Conservation (phyloP, 2,888 invertebrate species). For the Andrena bicolor region DNA sequence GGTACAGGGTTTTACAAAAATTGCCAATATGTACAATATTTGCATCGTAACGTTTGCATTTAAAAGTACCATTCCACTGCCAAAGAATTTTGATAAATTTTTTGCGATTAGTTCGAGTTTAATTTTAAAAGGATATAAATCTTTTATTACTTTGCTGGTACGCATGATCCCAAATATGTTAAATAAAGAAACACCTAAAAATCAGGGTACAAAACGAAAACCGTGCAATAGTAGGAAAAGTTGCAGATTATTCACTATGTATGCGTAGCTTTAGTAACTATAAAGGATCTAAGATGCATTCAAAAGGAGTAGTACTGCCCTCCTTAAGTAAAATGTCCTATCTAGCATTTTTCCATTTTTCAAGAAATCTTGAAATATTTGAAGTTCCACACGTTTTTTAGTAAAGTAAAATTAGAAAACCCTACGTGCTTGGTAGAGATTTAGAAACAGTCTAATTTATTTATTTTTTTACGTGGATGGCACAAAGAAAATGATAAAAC, state of each 20-base stretch:
- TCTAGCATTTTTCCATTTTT: too few species aligned
- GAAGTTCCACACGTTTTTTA: too few species aligned
- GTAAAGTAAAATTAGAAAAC: too few species aligned
- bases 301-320: not conserved
- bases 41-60: constrained; percentile 34
- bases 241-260: constrained; percentile 51
- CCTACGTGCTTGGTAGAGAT: too few species aligned
- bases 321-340: too few species aligned
- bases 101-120: constrained; percentile 10
- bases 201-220: constrained; percentile 67
- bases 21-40: constrained; percentile 26
- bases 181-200: constrained; percentile 46
- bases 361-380: too few species aligned
- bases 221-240: constrained; percentile 55
- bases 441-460: too few species aligned
- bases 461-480: too few species aligned
- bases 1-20: constrained; percentile 39
- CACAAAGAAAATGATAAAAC: too few species aligned
- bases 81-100: constrained; percentile 18
- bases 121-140: constrained; percentile 28
- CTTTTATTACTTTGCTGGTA: constrained; percentile 19
- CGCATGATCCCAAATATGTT: constrained; percentile 21
- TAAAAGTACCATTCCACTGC: constrained; percentile 23
- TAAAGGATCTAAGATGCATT: constrained; percentile 31
- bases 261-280: constrained; percentile 48